Evolutionary conservation across 2,797 vertebrate genomes (phyloP).

Genomic region (Podarcis lilfordi): DNA sequence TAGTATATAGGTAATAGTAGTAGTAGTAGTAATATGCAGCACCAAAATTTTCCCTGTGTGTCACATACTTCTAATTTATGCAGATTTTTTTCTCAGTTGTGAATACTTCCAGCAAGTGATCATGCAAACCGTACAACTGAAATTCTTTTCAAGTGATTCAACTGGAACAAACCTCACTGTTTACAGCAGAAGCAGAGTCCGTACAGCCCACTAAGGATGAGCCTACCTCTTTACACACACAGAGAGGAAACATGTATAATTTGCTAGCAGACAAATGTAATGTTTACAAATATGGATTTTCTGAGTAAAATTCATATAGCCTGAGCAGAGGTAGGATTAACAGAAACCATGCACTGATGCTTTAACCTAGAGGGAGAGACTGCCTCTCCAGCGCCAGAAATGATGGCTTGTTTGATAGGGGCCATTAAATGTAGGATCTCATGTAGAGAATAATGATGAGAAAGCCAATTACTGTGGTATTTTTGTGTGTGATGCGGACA

Average conservation of each 20-base stretch:
- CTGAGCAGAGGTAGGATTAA: neutral
- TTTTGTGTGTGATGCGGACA: constrained; percentile 44
- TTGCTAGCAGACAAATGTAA: neutral
- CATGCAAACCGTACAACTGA: constrained; percentile 6
- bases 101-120: neutral
- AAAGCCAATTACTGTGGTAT: constrained; percentile 64
- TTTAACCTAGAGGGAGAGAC: constrained; percentile 3
- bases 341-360: neutral
- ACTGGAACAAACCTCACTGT: neutral
- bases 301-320: neutral
- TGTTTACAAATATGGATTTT: constrained; percentile 20
- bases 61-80: neutral
- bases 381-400: neutral
- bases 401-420: constrained; percentile 11
- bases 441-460: constrained; percentile 72
- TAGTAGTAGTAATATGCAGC: neutral
- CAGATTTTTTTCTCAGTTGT: neutral
- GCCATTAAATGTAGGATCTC: constrained; percentile 43
- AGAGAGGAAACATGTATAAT: neutral
- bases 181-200: neutral
- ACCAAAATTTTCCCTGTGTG: neutral
- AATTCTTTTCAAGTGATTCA: neutral
- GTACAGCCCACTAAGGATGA: neutral
- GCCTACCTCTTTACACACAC: neutral
- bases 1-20: too few relatives aligned